phyloP scores from a whole-genome alignment of 2,113 vertebrate species.

The Papio anubis region DNA sequence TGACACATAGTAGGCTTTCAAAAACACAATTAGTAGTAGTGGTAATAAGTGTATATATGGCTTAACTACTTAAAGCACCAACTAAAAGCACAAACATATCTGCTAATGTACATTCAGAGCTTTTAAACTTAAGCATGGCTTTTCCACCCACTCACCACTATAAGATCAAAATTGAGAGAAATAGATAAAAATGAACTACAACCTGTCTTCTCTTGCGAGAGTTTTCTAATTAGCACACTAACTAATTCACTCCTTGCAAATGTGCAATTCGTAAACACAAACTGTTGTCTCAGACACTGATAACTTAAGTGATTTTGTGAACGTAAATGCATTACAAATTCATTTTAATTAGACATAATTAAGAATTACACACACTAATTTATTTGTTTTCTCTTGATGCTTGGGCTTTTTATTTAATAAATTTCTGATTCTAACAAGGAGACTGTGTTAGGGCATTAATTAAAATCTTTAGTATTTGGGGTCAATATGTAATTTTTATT shows the following conservation, averaged over 20 bases:
- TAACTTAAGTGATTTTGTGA: constrained; percentile 58
- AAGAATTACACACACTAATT: neutral
- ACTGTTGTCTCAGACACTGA: constrained; percentile 11
- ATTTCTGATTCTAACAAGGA: neutral
- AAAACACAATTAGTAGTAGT: neutral
- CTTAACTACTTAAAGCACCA: neutral
- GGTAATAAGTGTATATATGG: neutral
- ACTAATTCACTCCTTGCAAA: constrained; percentile 50
- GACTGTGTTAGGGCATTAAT: neutral
- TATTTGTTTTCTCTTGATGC: constrained; percentile 26
- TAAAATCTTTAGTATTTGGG: constrained; percentile 3
- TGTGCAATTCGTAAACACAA: constrained; percentile 63
- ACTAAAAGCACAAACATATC: neutral
- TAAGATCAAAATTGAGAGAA: neutral
- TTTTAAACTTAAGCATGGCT: neutral
- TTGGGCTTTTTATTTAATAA: constrained; percentile 31
- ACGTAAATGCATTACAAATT: constrained; percentile 36
- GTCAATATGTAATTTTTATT: constrained; percentile 11
- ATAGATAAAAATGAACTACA: neutral
- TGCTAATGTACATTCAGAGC: neutral
- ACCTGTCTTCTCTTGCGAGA: neutral
- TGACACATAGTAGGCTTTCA: neutral
- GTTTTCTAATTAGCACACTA: constrained; percentile 53
- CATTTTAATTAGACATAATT: constrained; percentile 38
- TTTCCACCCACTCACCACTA: neutral